phyloP scores from a whole-genome alignment of 2,113 vertebrate genomes.

The Sander vitreus region DNA sequence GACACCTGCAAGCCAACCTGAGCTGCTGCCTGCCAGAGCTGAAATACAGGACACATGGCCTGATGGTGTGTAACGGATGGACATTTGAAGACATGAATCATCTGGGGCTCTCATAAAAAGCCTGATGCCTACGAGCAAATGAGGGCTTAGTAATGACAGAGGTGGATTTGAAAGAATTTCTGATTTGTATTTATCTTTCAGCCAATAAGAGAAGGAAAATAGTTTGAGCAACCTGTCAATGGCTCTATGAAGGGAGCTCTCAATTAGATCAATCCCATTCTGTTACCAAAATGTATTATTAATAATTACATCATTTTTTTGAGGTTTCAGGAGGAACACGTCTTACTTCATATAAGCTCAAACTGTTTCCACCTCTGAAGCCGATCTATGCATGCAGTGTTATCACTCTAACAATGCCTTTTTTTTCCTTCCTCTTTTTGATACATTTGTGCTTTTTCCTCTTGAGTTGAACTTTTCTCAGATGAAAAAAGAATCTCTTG shows the following conservation, averaged over 20 bases:
- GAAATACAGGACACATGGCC: not conserved
- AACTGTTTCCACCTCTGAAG: slow-evolving; percentile 56
- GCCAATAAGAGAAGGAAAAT: slow-evolving; percentile 22
- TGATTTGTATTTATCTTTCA: slow-evolving; percentile 42
- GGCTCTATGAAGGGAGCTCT: slow-evolving; percentile 32
- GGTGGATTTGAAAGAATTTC: slow-evolving; percentile 37
- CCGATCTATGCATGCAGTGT: slow-evolving; percentile 50
- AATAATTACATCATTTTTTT: slow-evolving; percentile 9
- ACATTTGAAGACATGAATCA: slow-evolving; percentile 39
- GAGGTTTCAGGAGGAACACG: slow-evolving; percentile 31
- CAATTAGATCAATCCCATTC: slow-evolving; percentile 26
- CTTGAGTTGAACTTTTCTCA: slow-evolving; percentile 38
- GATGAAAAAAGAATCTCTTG: slow-evolving; percentile 14
- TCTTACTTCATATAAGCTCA: slow-evolving; percentile 55
- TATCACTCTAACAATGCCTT: slow-evolving; percentile 35
- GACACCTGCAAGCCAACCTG: slow-evolving; percentile 36
- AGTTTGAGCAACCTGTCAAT: slow-evolving; percentile 29
- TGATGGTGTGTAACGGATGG: slow-evolving; percentile 9
- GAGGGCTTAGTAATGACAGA: slow-evolving; percentile 43
- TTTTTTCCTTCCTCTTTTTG: slow-evolving; percentile 35
- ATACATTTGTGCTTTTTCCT: slow-evolving; percentile 65
- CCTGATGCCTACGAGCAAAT: slow-evolving; percentile 55
- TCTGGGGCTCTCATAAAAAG: slow-evolving; percentile 25
- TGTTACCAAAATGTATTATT: slow-evolving; percentile 39
- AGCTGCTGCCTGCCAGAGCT: slow-evolving; percentile 32